Evolutionary conservation across 2,797 vertebrate species (phyloP), one percentile per base, ranked within the genome.

Genomic region (Gastrophryne carolinensis): DNA sequence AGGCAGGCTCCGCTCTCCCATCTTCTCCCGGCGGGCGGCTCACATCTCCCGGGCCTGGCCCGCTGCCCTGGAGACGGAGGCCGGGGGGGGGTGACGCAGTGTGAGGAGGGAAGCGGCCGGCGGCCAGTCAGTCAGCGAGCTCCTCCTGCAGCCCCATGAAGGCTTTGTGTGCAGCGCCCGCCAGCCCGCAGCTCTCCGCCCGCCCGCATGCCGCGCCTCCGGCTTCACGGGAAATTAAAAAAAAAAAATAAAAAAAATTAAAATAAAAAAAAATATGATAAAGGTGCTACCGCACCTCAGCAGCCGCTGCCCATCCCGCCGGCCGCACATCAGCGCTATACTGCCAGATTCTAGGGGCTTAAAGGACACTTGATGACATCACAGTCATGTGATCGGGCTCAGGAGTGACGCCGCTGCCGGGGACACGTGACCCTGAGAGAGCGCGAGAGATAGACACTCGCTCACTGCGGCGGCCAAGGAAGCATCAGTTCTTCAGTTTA

Each of bases 301-400:
- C 54, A 58, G 54, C 41, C 62, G 53, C 41, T 69, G 53, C 73
- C 65, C 73, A 49, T 58, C 17, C 39, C 64, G 49, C 64, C 64
- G 53, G 53, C 72, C 52, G 54, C 41, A 62, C 89, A 90, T 86
- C 90, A 91, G 89, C 90, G 39, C 65, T 53, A 49, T 82, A 82
- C 87, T 44, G 85, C 84, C 86, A 88, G 88, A 50, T 68, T 26
- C 65, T 50, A 68, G 50, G 50, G 47, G 50, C 50, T 56, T 41
- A 56, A 39, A 54, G 65, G 50, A 68, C 65, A 68, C 65, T 26
- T 37, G 44, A 53, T 67, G 65, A 67, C 65, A 54, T 67, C 65
- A 67, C 7, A 88, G 88, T 89, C 65, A 68, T 68, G 23, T 68
- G 65, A 68, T 52, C 65, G n/a, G 50, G 23, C 23, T 35, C 47